These are phyloP conservation scores for Siderastrea radians DNA, from an alignment of 92 coral and sea anemone genomes.

Conservation along the genomic window DNA sequence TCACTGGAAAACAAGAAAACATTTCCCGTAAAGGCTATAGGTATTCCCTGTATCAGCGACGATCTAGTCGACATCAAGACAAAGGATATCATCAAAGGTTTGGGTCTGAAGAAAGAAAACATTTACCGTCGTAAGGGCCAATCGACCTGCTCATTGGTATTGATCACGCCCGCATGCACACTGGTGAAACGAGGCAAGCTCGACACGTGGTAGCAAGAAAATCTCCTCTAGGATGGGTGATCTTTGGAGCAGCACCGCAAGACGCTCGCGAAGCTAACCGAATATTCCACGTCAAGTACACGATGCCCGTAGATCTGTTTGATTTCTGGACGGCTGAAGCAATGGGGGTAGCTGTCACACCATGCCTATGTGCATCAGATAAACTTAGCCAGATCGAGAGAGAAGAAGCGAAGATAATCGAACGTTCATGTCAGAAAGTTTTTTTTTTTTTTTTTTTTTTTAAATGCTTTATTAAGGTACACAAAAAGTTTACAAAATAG, in stretches of 20 bases:
- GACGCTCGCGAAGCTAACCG: constrained; percentile 4
- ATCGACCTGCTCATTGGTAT: not conserved
- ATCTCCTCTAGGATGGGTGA: constrained; percentile 47
- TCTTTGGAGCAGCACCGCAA: constrained; percentile 59
- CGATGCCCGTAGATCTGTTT: constrained; percentile 50
- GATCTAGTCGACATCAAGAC: not conserved
- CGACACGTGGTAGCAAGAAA: not conserved
- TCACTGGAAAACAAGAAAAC: constrained; percentile 11
- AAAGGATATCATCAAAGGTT: not conserved
- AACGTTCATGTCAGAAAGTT: constrained; percentile 30
- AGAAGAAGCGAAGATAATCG: constrained; percentile 17
- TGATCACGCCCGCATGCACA: not conserved
- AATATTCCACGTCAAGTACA: constrained; percentile 30
- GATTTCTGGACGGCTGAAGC: constrained; percentile 75
- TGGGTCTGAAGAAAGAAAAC: not conserved
- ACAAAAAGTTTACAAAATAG: no score
- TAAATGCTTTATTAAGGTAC: no score
- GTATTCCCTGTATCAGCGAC: not conserved
- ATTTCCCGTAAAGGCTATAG: constrained; percentile 35
- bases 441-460: no score
- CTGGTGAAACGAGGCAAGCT: not conserved
- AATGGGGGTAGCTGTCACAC: constrained; percentile 59
- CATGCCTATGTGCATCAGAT: constrained; percentile 10
- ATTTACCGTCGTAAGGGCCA: not conserved
- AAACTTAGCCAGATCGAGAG: constrained; percentile 6